Conservation (phyloP, 2,888 invertebrate species). For the Patella ulyssiponensis region DNA sequence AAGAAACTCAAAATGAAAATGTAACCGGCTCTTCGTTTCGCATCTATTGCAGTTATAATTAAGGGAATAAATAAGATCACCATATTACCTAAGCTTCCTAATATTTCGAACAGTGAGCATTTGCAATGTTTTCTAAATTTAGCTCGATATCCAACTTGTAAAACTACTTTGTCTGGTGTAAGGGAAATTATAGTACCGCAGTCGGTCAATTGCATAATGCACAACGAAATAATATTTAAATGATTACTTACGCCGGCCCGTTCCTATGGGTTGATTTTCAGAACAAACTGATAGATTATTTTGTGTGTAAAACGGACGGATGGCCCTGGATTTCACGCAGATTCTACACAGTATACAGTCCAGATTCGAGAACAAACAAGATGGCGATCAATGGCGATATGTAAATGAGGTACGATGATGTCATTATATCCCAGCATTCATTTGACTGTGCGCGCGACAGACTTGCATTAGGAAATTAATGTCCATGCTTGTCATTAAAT, state of each 20-base stretch:
- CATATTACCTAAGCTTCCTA: too few species aligned
- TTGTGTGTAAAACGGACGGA: constrained; percentile 49
- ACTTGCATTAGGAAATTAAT: background rate
- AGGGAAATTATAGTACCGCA: background rate
- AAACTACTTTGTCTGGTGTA: constrained; percentile 2
- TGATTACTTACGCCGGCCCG: constrained; percentile 67
- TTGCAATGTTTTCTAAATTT: too few species aligned
- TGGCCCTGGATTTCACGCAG: constrained; percentile 57
- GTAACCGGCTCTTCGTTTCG: too few species aligned
- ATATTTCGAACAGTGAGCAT: too few species aligned
- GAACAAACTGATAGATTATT: constrained; percentile 57
- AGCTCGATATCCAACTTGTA: too few species aligned
- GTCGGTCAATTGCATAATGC: background rate
- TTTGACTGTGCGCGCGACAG: constrained; percentile 1
- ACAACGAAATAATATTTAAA: constrained; percentile 16
- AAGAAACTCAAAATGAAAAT: too few species aligned
- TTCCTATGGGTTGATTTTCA: constrained; percentile 62
- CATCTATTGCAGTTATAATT: too few species aligned
- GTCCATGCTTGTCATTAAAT: background rate
- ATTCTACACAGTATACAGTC: constrained; percentile 47
- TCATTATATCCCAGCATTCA: constrained; percentile 60
- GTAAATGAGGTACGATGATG: constrained; percentile 63
- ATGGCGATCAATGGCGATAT: constrained; percentile 66
- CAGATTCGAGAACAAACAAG: constrained; percentile 51
- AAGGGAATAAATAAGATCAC: too few species aligned